Evolutionary conservation across 2,888 invertebrate genomes (phyloP).

Genomic region (Margaritifera margaritifera): DNA sequence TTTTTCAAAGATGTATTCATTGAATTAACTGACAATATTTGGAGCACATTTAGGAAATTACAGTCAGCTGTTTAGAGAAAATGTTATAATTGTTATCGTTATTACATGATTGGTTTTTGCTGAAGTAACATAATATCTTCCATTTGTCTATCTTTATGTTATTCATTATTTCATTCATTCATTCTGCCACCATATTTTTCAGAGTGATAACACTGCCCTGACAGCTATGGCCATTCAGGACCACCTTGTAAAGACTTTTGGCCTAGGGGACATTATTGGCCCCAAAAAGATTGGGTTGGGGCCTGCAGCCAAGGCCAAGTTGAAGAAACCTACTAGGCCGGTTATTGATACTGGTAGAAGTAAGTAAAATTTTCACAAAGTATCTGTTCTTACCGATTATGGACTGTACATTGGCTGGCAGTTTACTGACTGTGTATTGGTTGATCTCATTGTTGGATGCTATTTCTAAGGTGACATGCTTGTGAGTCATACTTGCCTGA

Average conservation of each 20-base stretch:
- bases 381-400: neutral
- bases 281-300: slow-evolving; percentile 50
- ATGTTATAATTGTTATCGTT: too few species aligned
- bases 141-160: too few species aligned
- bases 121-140: too few species aligned
- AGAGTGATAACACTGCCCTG: slow-evolving; percentile 47
- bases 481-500: neutral
- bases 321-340: slow-evolving; percentile 53
- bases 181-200: slow-evolving; percentile 2
- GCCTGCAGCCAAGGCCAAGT: slow-evolving; percentile 49
- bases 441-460: neutral
- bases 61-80: too few species aligned
- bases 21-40: too few species aligned
- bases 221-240: slow-evolving; percentile 70
- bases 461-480: neutral
- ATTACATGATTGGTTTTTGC: too few species aligned
- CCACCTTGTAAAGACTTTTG: slow-evolving; percentile 59
- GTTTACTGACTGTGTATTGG: neutral
- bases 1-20: too few species aligned
- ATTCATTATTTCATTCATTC: too few species aligned
- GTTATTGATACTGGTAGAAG: slow-evolving; percentile 63
- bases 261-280: slow-evolving; percentile 47
- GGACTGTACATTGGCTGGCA: neutral
- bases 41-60: too few species aligned
- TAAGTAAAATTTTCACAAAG: slow-evolving; percentile 10